A percentile compares a stretch with the other conserved stretches of the same genome.
Evolutionary conservation across 2,113 vertebrate genomes (phyloP).

Genomic region (Natator depressus): DNA sequence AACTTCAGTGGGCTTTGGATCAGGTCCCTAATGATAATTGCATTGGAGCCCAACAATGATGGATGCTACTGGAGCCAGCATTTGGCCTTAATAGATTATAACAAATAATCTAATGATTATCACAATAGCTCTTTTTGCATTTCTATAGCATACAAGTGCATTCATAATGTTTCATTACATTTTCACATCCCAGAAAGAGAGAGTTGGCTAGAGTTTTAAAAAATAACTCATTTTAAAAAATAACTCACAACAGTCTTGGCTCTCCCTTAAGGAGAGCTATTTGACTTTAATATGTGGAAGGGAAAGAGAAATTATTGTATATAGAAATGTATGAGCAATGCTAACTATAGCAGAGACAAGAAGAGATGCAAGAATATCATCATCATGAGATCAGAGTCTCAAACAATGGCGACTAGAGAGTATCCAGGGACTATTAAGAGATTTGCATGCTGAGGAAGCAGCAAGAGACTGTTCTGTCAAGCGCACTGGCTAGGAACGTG

Average conservation of each 20-base stretch:
- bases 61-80: constrained; percentile 29
- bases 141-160: constrained; percentile 67
- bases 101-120: constrained; percentile 58
- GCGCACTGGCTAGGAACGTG: constrained; percentile 8
- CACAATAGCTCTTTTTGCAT: constrained; percentile 45
- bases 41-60: constrained; percentile 26
- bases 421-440: not conserved
- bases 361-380: constrained; percentile 24
- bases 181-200: constrained; percentile 65
- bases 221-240: constrained; percentile 66
- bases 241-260: constrained; percentile 69
- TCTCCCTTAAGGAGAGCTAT: constrained; percentile 36
- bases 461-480: constrained; percentile 48
- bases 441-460: constrained; percentile 52
- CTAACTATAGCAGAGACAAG: constrained; percentile 58
- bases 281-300: constrained; percentile 61
- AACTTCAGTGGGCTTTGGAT: constrained; percentile 55
- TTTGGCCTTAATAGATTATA: constrained; percentile 46
- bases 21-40: constrained; percentile 46
- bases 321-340: not conserved
- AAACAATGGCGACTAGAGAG: constrained; percentile 3
- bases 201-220: constrained; percentile 62
- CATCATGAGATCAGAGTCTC: not conserved
- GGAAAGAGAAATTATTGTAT: constrained; percentile 38
- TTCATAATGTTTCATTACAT: constrained; percentile 57